Evolutionary conservation across 2,113 vertebrate species (phyloP).

Genomic region (Poeciliopsis retropinna): DNA sequence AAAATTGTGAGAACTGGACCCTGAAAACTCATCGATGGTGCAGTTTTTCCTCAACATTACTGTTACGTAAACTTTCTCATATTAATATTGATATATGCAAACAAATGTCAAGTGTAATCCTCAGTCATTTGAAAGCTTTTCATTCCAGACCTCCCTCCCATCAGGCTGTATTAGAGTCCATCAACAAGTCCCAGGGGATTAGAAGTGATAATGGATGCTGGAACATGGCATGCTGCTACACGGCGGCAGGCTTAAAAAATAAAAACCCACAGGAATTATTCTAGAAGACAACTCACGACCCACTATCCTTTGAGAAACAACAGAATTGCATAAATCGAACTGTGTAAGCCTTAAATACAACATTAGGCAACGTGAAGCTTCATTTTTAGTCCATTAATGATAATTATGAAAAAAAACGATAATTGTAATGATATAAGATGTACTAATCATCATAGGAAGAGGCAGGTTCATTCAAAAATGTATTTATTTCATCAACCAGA

Average conservation of each 20-base stretch:
- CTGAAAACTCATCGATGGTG: background rate
- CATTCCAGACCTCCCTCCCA: background rate
- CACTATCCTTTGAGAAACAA: background rate
- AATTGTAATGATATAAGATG: background rate
- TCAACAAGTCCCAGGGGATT: background rate
- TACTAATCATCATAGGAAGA: conserved; percentile 5
- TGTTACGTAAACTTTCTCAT: background rate
- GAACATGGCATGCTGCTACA: background rate
- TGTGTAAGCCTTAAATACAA: background rate
- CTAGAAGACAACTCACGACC: background rate
- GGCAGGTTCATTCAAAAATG: conserved; percentile 58
- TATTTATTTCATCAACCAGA: conserved; percentile 62
- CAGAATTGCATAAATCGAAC: background rate
- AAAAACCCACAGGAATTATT: background rate
- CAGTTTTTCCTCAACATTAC: background rate
- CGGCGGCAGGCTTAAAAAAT: background rate
- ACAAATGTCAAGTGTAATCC: conserved; percentile 1
- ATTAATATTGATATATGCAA: background rate
- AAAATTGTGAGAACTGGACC: background rate
- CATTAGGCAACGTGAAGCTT: background rate
- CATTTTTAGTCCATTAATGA: background rate
- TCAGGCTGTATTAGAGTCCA: background rate
- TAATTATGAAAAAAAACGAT: background rate
- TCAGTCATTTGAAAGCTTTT: conserved; percentile 1
- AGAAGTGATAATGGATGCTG: background rate